These are phyloP conservation scores for Sapajus apella DNA, from an alignment of 2,113 vertebrate genomes.

Conservation along the genomic window DNA sequence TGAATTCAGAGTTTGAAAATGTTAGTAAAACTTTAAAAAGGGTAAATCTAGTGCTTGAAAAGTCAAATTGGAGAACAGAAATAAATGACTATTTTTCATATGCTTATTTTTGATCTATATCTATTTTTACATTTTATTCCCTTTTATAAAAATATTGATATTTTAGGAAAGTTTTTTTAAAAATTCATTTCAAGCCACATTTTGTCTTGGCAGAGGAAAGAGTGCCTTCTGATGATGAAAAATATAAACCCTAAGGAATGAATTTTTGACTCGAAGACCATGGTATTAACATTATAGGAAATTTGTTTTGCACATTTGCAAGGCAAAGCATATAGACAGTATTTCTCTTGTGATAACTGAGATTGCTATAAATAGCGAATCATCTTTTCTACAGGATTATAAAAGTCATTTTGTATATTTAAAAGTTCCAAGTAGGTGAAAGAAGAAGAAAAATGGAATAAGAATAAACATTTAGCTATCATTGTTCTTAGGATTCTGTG, in stretches of 20 bases:
- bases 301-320: neutral
- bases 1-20: neutral
- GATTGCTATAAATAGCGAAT: neutral
- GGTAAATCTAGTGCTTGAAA: neutral
- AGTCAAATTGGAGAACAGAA: neutral
- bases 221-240: neutral
- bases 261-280: neutral
- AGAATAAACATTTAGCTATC: neutral
- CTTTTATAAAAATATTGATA: conserved; percentile 19
- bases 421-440: neutral
- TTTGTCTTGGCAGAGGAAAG: neutral
- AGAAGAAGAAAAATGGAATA: neutral
- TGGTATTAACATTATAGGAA: neutral
- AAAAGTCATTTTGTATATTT: neutral
- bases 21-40: neutral
- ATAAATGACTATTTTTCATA: neutral
- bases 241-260: neutral
- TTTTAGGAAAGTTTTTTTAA: neutral
- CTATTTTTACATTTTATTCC: neutral
- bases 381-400: neutral
- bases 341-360: neutral
- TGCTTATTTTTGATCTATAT: neutral
- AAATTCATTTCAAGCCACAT: neutral
- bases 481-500: neutral
- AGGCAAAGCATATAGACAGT: neutral